Evolutionary conservation across 2,888 invertebrate species (phyloP).

Genomic region (Griposia aprilina): DNA sequence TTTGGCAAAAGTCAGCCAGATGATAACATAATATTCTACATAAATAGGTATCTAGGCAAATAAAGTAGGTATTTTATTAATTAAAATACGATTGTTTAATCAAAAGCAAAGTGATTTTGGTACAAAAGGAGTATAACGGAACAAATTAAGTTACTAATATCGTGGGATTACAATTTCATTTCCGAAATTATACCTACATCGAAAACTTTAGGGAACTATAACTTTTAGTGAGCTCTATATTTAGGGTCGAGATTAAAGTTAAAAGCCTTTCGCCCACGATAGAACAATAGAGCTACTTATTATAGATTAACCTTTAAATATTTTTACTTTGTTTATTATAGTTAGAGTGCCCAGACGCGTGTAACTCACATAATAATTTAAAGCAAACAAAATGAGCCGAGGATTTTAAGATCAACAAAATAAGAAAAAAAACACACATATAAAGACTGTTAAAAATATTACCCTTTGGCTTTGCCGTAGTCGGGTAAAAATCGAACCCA

Average conservation of each 20-base stretch:
- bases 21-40: not conserved
- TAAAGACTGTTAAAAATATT: not conserved
- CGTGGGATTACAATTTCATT: slow-evolving; percentile 16
- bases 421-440: not conserved
- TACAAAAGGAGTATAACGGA: not conserved
- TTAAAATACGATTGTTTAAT: not conserved
- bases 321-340: slow-evolving; percentile 3
- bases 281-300: slow-evolving; percentile 17
- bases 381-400: not conserved
- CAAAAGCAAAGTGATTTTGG: not conserved
- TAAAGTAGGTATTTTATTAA: no score
- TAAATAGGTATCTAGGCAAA: no score
- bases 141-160: not conserved
- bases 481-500: not conserved
- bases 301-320: slow-evolving; percentile 17
- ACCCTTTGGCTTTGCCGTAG: not conserved
- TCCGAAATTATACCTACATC: slow-evolving; percentile 6
- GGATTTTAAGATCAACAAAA: not conserved
- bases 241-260: slow-evolving; percentile 44
- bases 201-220: slow-evolving; percentile 28
- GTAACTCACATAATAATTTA: not conserved
- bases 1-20: not conserved
- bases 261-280: slow-evolving; percentile 13
- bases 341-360: not conserved
- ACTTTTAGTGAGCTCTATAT: slow-evolving; percentile 37